Base-by-base conservation (phyloP, 2,113 vertebrate genomes). In the Amblyornis subalaris region DNA sequence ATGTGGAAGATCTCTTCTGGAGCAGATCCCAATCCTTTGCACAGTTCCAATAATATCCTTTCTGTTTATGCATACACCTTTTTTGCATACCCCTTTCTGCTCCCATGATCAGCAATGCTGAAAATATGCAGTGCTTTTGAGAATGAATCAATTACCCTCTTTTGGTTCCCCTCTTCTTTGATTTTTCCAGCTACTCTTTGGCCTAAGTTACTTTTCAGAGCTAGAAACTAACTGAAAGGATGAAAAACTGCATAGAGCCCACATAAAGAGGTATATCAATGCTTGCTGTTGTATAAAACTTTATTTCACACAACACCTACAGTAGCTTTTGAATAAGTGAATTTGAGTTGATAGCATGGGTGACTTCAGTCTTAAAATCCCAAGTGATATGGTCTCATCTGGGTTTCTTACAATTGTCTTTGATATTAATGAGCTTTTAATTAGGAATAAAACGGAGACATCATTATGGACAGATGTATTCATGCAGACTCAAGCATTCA, bases 391-490 rank as follows among this genome's bases (percentile, higher is more conserved):
- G 5, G 28, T 80, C 20, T 90, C 55, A 53, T 67, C 38, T 71
- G 55, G 3, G 23, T 73, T 86, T 90, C 57, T 64, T 65, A 51
- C 11, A 66, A 66, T 38, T 48, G 17, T 67, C 40, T 92, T 92
- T 94, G 83, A 94, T 96, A 86, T 88, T 90, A 93, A 94, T 93
- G 75, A 92, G 28, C 13, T 84, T 94, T 67, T 90, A 90, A 89
- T 92, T 90, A 64, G 69, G 47, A 92, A 67, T 84, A 77, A 86
- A 81, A 89, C 31, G 23, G 57, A 95, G 55, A 67, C 20, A 71
- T 88, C 47, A 48, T 90, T 86, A 84, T 55, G 10, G 17, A 67
- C 40, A 62, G 12, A 92, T 66, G 44, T 47, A 84, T 71, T 61
- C 24, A 62, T 51, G 55, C 18, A 54, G 29, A 74, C 19, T 70